phyloP scores from a whole-genome alignment of 2,797 vertebrate genomes.

The Chaunax sp. region DNA sequence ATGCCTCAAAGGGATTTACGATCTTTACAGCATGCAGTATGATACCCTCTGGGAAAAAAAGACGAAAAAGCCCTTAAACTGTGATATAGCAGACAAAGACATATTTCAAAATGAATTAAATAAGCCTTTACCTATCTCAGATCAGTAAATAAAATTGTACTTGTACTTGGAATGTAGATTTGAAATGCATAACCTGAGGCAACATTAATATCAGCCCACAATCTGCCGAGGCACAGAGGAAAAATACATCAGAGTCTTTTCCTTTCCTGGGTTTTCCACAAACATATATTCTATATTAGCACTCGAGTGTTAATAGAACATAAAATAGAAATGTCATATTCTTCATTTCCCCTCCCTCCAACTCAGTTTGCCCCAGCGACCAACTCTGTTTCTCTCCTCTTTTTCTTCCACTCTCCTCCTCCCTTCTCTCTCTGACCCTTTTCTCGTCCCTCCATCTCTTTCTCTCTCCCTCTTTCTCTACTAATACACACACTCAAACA shows the following conservation, averaged over 20 bases:
- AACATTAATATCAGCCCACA: slow-evolving; percentile 13
- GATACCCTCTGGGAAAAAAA: not conserved
- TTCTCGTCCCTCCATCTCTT: slow-evolving; percentile 41
- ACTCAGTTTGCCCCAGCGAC: slow-evolving; percentile 51
- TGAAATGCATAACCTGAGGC: slow-evolving; percentile 12
- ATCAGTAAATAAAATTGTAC: no score
- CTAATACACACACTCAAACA: slow-evolving; percentile 51
- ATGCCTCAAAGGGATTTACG: not conserved
- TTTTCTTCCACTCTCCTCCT: slow-evolving; percentile 19
- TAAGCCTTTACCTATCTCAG: no score
- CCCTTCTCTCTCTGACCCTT: slow-evolving; percentile 31
- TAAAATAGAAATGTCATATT: slow-evolving; percentile 35
- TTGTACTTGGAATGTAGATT: no score
- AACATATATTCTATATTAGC: slow-evolving; percentile 12
- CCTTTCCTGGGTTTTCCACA: slow-evolving; percentile 23
- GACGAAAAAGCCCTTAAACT: not conserved
- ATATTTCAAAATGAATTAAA: not conserved
- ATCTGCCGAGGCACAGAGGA: not conserved
- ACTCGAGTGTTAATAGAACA: slow-evolving; percentile 14
- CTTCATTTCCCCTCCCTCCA: slow-evolving; percentile 24
- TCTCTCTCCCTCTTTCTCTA: slow-evolving; percentile 24
- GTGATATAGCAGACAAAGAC: not conserved
- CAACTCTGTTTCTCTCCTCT: slow-evolving; percentile 33
- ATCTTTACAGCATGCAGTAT: not conserved
- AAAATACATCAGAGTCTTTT: slow-evolving; percentile 3